Evolutionary conservation across 2,888 invertebrate species (phyloP).

Genomic region (Gortyna flavago): DNA sequence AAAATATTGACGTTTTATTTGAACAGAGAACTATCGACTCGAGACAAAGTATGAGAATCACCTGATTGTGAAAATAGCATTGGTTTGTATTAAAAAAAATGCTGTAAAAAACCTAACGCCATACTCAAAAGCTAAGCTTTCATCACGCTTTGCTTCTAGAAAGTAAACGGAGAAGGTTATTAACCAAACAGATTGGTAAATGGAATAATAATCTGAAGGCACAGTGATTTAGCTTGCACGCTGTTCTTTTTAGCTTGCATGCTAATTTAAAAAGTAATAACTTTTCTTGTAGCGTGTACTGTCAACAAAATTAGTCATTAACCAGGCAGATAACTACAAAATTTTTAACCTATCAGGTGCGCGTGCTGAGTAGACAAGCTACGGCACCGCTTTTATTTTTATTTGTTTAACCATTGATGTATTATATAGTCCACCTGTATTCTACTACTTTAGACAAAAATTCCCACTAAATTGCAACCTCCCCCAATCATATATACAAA

Average conservation of each 20-base stretch:
- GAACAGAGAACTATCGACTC: constrained; percentile 98
- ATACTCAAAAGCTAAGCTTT: constrained; percentile 75
- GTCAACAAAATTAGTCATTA: constrained; percentile 13
- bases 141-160: constrained; percentile 83
- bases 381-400: too few species aligned
- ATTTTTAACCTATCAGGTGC: too few species aligned
- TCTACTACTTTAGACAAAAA: too few species aligned
- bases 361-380: too few species aligned
- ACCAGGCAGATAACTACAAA: too few species aligned
- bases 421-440: too few species aligned
- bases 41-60: constrained; percentile 99
- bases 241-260: constrained; percentile 66
- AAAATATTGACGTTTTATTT: constrained; percentile 66
- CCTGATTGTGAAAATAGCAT: constrained; percentile 98
- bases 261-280: constrained; percentile 31
- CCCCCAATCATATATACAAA: too few species aligned
- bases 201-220: constrained; percentile 65
- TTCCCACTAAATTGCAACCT: too few species aligned
- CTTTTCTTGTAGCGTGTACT: constrained; percentile 32
- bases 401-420: too few species aligned
- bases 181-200: constrained; percentile 69
- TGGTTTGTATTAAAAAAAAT: constrained; percentile 92
- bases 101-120: constrained; percentile 76
- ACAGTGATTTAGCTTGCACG: constrained; percentile 67
- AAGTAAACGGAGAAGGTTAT: constrained; percentile 68